These are phyloP conservation scores for Agonopterix alstromeriana DNA, from an alignment of 2,888 invertebrate genomes.

Conservation along the genomic window DNA sequence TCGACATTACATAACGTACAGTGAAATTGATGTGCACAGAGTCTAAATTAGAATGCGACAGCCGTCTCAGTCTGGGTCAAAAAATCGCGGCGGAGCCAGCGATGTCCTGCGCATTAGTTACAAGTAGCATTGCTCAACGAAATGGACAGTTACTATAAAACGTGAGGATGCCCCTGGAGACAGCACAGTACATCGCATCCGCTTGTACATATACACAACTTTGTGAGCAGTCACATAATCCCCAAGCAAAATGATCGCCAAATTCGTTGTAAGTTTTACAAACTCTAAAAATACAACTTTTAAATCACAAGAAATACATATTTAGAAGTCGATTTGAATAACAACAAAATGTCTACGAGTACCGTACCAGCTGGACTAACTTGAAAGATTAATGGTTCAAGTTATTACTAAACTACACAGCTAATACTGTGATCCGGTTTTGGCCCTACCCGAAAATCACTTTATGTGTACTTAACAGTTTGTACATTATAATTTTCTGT, in stretches of 20 bases:
- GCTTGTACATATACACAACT: slow-evolving; percentile 24
- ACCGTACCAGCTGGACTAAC: no score
- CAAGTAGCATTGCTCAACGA: slow-evolving; percentile 48
- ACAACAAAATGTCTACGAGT: no score
- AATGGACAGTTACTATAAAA: slow-evolving; percentile 57
- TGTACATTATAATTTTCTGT: background rate
- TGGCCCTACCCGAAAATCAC: no score
- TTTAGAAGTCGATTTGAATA: no score
- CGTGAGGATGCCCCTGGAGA: slow-evolving; percentile 49
- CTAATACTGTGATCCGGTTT: no score
- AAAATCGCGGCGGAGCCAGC: slow-evolving; percentile 47
- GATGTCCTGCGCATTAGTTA: slow-evolving; percentile 61
- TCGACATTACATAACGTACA: slow-evolving; percentile 53
- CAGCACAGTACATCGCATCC: slow-evolving; percentile 56
- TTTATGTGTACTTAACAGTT: no score
- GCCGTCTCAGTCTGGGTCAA: slow-evolving; percentile 63
- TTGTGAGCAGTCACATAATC: slow-evolving; percentile 63
- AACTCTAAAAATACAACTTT: no score
- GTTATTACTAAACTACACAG: no score
- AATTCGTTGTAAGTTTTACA: slow-evolving; percentile 61
- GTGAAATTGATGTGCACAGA: slow-evolving; percentile 62
- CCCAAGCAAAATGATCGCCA: slow-evolving; percentile 71
- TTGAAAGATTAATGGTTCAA: no score
- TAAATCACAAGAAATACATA: no score
- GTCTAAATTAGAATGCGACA: slow-evolving; percentile 66